These are phyloP conservation scores for Acleris sparsana DNA, from an alignment of 2,888 invertebrate species.

Conservation along the genomic window DNA sequence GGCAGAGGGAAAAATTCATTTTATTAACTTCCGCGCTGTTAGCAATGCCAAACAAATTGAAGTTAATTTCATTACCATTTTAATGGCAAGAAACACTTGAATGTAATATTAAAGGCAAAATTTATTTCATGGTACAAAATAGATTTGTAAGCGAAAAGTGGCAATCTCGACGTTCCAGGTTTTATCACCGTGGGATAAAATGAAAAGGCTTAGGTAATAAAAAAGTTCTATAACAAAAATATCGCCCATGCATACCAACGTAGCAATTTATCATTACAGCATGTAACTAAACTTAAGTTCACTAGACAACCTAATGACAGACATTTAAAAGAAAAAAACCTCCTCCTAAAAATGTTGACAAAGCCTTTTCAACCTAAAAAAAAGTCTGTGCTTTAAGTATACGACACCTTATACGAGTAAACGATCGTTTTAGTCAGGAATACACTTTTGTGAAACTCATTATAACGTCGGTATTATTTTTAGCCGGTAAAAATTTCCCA, in stretches of 20 bases:
- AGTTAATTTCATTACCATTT: slow-evolving; percentile 26
- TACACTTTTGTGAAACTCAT: background rate
- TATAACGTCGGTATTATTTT: background rate
- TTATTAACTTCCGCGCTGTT: slow-evolving; percentile 24
- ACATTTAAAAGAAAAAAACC: too few relatives aligned
- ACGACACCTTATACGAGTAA: too few relatives aligned
- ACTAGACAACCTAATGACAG: too few relatives aligned
- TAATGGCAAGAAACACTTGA: slow-evolving; percentile 5
- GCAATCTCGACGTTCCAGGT: background rate
- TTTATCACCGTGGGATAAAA: slow-evolving; percentile 1
- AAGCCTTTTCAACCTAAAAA: too few relatives aligned
- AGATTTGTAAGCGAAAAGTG: background rate
- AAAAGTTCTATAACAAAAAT: slow-evolving; percentile 4
- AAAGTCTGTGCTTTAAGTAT: too few relatives aligned
- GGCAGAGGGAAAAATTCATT: slow-evolving; percentile 28
- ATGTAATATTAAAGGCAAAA: slow-evolving; percentile 8
- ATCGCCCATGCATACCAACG: background rate
- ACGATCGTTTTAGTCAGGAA: too few relatives aligned
- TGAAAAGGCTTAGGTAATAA: slow-evolving; percentile 4
- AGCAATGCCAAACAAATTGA: slow-evolving; percentile 16
- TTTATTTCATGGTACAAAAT: background rate
- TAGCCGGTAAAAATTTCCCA: background rate
- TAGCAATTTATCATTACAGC: slow-evolving; percentile 6
- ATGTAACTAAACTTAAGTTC: background rate
- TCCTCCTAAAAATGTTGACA: too few relatives aligned